Conservation (phyloP, 2,797 vertebrate genomes). For the Danio choprae region DNA sequence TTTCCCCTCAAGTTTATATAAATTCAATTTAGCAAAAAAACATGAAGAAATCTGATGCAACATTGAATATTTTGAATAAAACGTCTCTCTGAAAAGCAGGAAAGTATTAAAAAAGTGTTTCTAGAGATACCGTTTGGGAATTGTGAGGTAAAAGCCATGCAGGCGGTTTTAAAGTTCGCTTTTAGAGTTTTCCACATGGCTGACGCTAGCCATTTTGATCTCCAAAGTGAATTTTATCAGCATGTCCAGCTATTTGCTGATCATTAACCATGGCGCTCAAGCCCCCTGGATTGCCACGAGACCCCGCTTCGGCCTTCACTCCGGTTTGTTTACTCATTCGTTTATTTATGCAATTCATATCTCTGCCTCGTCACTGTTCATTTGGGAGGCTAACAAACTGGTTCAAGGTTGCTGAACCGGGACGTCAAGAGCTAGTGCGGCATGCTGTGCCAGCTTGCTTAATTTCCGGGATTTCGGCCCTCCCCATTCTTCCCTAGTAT, state of each 20-base stretch:
- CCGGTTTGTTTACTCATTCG: slow-evolving; percentile 74
- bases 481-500: slow-evolving; percentile 60
- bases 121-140: slow-evolving; percentile 13
- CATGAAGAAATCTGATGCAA: slow-evolving; percentile 10
- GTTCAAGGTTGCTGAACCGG: slow-evolving; percentile 72
- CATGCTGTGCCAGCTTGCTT: slow-evolving; percentile 68
- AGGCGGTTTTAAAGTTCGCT: neutral
- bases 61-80: neutral
- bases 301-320: slow-evolving; percentile 62
- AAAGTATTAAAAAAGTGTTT: slow-evolving; percentile 14
- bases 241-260: slow-evolving; percentile 77
- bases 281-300: slow-evolving; percentile 67
- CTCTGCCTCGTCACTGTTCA: slow-evolving; percentile 66
- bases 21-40: neutral
- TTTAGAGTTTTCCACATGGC: slow-evolving; percentile 61
- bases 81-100: neutral
- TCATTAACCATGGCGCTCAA: slow-evolving; percentile 70
- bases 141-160: slow-evolving; percentile 1
- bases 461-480: slow-evolving; percentile 64
- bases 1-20: no score
- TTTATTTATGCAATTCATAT: slow-evolving; percentile 80
- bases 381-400: slow-evolving; percentile 75
- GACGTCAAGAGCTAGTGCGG: slow-evolving; percentile 50
- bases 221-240: slow-evolving; percentile 76
- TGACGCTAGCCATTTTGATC: slow-evolving; percentile 64